Base-by-base conservation (phyloP, 2,113 vertebrate species). In the Limanda limanda region DNA sequence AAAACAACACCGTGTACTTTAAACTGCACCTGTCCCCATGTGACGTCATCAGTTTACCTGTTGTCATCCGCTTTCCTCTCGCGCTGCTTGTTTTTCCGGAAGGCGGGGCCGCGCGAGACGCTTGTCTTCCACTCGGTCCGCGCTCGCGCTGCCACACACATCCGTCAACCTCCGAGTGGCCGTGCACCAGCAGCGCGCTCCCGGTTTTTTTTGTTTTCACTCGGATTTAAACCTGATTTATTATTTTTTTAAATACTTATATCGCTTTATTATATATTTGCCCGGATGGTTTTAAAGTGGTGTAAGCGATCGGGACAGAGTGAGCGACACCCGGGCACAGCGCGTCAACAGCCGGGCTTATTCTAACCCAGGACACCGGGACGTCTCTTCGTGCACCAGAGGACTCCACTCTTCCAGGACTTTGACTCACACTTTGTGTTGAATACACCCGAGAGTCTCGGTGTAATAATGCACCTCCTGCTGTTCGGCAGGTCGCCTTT, bases 1-100 rank as follows among this genome's bases (percentile, higher is more conserved):
- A 37, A 37, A 52, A 52, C 20, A 47, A 0, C 35, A 37, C 35
- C 0, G 45, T 47, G 52, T 23, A 1, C 23, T 4, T 58, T 60
- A 5, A 3, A 8, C n/a, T 20, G 67, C 83, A 88, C 87, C 88
- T 90, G 90, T 78, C 48, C 3, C 0, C 0, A 7, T 0, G 25
- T 82, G 79, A 82, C 88, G 2, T 85, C 84, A 86, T 4, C 45
- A 0, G 9, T 13, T 68, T 76, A 93, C 91, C 92, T 93, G 92
- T 70, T 67, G 68, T 37, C 25, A 27, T 27, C 25, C 25, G 3
- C 25, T 27, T 27, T 27, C 0, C 24, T 18, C 61, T 66, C 21
- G 35, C 40, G 2, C 64, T 13, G 67, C 54, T 54, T 67, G 47
- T 47, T 27, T 27, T 68, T 65, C 74, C 75, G 62, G 74, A 76